Percentiles rank a stretch among this genome's conserved stretches.
Evolutionary conservation across 2,797 vertebrate genomes (phyloP).

Genomic region (Anabas testudineus): DNA sequence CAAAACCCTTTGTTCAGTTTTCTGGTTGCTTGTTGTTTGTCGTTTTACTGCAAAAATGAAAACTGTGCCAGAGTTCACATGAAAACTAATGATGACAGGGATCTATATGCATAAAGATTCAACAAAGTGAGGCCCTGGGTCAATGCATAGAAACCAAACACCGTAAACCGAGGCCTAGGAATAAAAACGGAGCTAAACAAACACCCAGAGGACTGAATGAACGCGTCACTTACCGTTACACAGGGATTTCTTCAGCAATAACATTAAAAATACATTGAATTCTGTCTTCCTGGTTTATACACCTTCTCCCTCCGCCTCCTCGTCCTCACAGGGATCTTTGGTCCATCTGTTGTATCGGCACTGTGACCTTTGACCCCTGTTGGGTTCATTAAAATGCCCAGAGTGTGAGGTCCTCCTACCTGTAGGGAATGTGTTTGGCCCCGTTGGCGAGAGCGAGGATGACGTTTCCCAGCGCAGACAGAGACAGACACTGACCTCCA

Average conservation of each 20-base stretch:
- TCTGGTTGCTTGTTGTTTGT: too few relatives aligned
- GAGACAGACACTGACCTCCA: conserved; percentile 88
- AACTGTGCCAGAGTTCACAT: too few relatives aligned
- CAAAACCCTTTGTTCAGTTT: too few relatives aligned
- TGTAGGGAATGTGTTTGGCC: conserved; percentile 94
- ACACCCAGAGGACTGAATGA: conserved; percentile 15
- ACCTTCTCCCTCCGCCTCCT: too few relatives aligned
- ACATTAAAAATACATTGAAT: conserved; percentile 21
- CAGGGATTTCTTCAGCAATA: too few relatives aligned
- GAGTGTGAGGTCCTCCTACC: conserved; percentile 74
- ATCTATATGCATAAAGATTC: too few relatives aligned
- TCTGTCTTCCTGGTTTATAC: too few relatives aligned
- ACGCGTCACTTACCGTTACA: conserved; percentile 7
- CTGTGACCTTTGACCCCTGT: conserved; percentile 25
- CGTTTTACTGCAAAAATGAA: too few relatives aligned
- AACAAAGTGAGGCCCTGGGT: neutral
- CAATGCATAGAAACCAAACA: neutral
- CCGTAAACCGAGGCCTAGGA: neutral
- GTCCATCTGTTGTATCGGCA: conserved; percentile 15
- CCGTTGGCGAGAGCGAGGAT: conserved; percentile 93
- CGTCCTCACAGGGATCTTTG: neutral
- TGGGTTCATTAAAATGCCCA: conserved; percentile 1
- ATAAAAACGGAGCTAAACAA: neutral
- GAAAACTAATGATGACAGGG: too few relatives aligned
- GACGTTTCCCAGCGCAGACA: conserved; percentile 92